phyloP scores from a whole-genome alignment of 2,113 vertebrate genomes.

The Ceratotherium simum region DNA sequence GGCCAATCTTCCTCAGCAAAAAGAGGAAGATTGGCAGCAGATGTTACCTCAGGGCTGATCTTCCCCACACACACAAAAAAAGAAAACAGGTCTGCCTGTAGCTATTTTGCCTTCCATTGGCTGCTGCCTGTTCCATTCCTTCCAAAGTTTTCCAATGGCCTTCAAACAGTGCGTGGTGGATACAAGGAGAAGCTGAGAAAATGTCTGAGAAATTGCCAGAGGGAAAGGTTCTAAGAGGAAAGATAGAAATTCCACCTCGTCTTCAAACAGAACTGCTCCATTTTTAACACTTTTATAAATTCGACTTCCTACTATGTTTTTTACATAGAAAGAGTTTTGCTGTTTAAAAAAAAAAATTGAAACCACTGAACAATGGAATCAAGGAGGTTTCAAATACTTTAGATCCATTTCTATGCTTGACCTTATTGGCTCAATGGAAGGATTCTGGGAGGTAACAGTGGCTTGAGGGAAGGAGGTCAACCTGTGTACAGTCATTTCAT shows the following conservation, averaged over 20 bases:
- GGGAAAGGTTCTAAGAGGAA: neutral
- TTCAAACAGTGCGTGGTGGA: neutral
- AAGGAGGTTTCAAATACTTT: conserved; percentile 52
- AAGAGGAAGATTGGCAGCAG: no score
- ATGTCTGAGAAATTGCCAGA: neutral
- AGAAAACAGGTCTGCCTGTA: neutral
- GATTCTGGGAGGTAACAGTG: neutral
- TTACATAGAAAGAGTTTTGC: neutral
- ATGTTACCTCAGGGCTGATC: no score
- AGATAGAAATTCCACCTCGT: neutral
- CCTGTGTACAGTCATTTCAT: neutral
- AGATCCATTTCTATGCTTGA: conserved; percentile 60
- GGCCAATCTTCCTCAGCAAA: no score
- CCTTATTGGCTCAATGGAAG: conserved; percentile 2
- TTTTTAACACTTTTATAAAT: conserved; percentile 9
- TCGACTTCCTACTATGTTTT: neutral
- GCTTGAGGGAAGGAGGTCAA: conserved; percentile 19
- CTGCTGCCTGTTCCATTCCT: neutral
- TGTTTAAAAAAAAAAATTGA: neutral
- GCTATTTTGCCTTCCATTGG: neutral
- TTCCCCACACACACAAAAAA: no score
- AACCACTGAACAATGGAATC: neutral
- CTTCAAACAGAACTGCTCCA: conserved; percentile 23
- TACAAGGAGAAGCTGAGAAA: neutral
- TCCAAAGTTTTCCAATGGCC: neutral